Base-by-base conservation (phyloP, 2,888 invertebrate species). In the Yponomeuta plumbellus region DNA sequence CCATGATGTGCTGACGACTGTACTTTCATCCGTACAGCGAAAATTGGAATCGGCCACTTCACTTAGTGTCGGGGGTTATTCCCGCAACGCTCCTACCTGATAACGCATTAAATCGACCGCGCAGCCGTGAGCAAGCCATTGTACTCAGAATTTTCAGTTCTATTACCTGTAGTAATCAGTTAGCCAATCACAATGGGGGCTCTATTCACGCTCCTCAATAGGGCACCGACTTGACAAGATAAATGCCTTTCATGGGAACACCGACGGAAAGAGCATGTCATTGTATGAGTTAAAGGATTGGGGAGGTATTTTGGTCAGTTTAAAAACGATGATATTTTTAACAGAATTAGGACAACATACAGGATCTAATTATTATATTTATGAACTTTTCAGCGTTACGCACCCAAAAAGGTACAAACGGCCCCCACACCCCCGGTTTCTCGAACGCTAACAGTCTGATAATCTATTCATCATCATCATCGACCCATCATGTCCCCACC, bases 111-210 rank as follows among this genome's bases (percentile, higher is more conserved):
- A 62, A 13, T 44, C 22, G 26, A 20, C 22, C 52, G 23, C 22
- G 17, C n/a, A 22, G 58, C 59, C 20, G 17, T 76, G 80, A 81
- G 76, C 79, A 79, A 73, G 74, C 78, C 74, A 80, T 81, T 81
- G 81, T 79, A 69, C 70, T 72, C 74, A 69, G 71, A 75, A 76
- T 77, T 77, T 80, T 78, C 82, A 80, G 80, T 82, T 80, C 80
- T 81, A 83, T 83, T 84, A 85, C 86, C 86, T 85, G 84, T 77
- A 76, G 65, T 65, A 65, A 87, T 86, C 86, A 85, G 82, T 79
- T 82, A 77, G 63, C 73, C 66, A 75, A 66, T 65, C 78, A 86
- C 86, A 87, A 87, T 84, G 78, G 81, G 71, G 75, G 44, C 44
- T 52, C 81, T 79, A 65, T 79, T 80, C 79, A 84, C 73, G 73